Base-by-base conservation (phyloP, 2,888 invertebrate genomes). In the Pyrrhia umbra region DNA sequence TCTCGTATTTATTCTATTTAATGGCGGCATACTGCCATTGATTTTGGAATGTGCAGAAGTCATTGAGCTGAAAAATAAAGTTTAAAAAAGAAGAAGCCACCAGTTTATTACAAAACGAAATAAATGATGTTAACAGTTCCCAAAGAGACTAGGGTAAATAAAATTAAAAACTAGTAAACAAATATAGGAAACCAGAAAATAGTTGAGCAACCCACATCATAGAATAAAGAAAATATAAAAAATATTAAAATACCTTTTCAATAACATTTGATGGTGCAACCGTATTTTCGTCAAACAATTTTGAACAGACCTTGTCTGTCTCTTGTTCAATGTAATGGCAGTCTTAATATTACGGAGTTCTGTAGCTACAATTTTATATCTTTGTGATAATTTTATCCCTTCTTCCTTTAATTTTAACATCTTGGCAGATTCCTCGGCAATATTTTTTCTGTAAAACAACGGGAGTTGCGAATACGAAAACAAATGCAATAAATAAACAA, bases 201-300 rank as follows among this genome's bases (percentile, higher is more conserved):
- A 21, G n/a, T 2, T 54, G 16, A 40, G n/a, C 25, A 37, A 43
- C 45, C 37, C 56, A 39, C 13, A 23, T 34, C 37, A 18, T 64
- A 6, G 16, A 68, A 50, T 25, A 30, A 39, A 45, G 40, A 15
- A 49, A 52, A 2, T 49, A 54, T 23, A 55, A 68, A 43, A 70
- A n/a, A n/a, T n/a, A n/a, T n/a, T n/a, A 56, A 64, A 74, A 75
- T 90, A 95, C 95, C 95, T 94, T 84, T 92, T 92, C 27, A 94
- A 79, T 49, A 95, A 82, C 67, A 87, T 82, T 76, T 95, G 94
- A 79, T 95, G 95, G 52, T 94, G 91, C 49, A 87, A 82, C 72
- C 93, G 88, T 64, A 93, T 92, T 83, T 90, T 91, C 1, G 86
- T 80, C 51, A 95, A 81, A 77, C 85, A 88, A 30, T 80, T 89